Conservation (phyloP, 2,113 vertebrate species). For the pig (Sus scrofa) region T2T-Sscrofa CM000822.6:33800501-33801000, state of each 20-base stretch:
- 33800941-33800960: conserved; percentile 52
- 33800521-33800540: not conserved
- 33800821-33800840: conserved; percentile 30
- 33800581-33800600: not conserved
- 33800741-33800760: conserved; percentile 56
- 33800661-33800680: conserved; percentile 14
- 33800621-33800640: conserved; percentile 18
- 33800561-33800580: not conserved
- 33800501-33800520: not conserved
- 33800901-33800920: not conserved
- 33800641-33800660: not conserved
- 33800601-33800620: conserved; percentile 32
- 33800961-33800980: not conserved
- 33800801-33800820: not conserved
- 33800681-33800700: not conserved
- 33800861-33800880: not conserved
- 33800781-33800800: conserved; percentile 30
- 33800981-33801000: not conserved
- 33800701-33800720: no score
- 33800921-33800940: not conserved
- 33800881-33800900: not conserved
- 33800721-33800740: not conserved
- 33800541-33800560: not conserved
- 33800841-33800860: conserved; percentile 7
- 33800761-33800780: conserved; percentile 16